Percentiles rank a stretch among this genome's conserved stretches.
These are phyloP conservation scores for Oreortyx pictus DNA, from an alignment of 2,797 vertebrate genomes.

Conservation along the genomic window DNA sequence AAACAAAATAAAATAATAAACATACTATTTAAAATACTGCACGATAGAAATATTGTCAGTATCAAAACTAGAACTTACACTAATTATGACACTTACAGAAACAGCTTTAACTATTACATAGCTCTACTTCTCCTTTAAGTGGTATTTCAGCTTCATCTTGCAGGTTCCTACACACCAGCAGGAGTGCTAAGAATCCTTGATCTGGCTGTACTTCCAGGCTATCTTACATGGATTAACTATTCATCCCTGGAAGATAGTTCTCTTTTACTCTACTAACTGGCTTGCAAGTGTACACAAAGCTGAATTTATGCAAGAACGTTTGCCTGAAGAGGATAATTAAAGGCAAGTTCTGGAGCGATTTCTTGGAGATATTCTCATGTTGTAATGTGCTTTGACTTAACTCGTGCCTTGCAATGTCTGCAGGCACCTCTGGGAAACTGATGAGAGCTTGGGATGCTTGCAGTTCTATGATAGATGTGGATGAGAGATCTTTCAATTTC, in stretches of 20 bases:
- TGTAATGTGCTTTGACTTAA: constrained; percentile 42
- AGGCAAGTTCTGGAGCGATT: background rate
- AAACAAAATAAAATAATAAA: background rate
- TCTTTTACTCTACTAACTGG: background rate
- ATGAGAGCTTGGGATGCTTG: background rate
- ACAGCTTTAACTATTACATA: background rate
- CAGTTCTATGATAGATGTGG: constrained; percentile 47
- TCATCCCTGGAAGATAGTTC: background rate
- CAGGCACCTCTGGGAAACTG: constrained; percentile 3
- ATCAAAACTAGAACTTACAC: background rate
- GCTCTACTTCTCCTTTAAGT: background rate
- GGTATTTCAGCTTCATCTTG: background rate
- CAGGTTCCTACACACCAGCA: background rate
- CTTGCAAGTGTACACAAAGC: background rate
- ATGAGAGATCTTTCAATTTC: background rate
- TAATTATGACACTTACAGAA: background rate
- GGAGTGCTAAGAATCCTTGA: background rate
- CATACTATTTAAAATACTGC: background rate
- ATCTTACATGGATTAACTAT: background rate
- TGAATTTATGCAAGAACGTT: constrained; percentile 30
- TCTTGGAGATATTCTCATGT: background rate
- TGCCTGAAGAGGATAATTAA: constrained; percentile 47
- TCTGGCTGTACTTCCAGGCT: background rate
- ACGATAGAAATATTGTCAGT: background rate
- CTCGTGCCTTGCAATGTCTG: constrained; percentile 17